Evolutionary conservation across 2,888 invertebrate species (phyloP).

Genomic region (Apotomis capreana): DNA sequence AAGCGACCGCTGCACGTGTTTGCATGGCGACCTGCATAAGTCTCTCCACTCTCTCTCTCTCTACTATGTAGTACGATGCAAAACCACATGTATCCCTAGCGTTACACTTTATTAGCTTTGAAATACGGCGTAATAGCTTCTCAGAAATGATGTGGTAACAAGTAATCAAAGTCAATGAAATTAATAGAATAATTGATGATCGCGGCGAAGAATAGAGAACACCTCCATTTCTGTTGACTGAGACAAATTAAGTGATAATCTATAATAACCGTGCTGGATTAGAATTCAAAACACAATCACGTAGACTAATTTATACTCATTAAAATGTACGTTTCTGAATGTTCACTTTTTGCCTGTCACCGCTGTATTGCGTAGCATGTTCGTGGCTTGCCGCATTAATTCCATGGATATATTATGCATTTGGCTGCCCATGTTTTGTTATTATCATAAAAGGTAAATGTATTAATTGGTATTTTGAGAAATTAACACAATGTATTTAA

Average conservation of each 20-base stretch:
- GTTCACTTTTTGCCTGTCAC: background rate
- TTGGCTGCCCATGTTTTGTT: too few species aligned
- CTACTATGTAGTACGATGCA: background rate
- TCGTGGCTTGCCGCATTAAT: too few species aligned
- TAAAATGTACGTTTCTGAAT: background rate
- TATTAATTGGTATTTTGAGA: too few species aligned
- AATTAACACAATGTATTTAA: too few species aligned
- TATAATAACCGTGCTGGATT: slow-evolving; percentile 32
- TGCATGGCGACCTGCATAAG: too few species aligned
- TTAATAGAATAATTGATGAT: slow-evolving; percentile 35
- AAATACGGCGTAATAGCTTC: slow-evolving; percentile 29
- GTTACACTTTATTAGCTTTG: slow-evolving; percentile 25
- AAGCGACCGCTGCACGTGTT: too few species aligned
- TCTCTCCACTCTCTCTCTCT: too few species aligned
- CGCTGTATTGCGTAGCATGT: too few species aligned
- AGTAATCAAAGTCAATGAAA: slow-evolving; percentile 34
- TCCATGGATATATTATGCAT: too few species aligned
- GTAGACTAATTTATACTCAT: background rate
- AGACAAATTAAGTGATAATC: slow-evolving; percentile 40
- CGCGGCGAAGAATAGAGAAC: slow-evolving; percentile 15
- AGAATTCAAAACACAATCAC: slow-evolving; percentile 14
- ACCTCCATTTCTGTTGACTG: slow-evolving; percentile 11
- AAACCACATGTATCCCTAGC: background rate
- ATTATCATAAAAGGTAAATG: too few species aligned
- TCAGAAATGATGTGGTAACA: slow-evolving; percentile 37